phyloP scores from a whole-genome alignment of 1,140 invertebrate genomes.

The Drosophila parabipectinata region DNA sequence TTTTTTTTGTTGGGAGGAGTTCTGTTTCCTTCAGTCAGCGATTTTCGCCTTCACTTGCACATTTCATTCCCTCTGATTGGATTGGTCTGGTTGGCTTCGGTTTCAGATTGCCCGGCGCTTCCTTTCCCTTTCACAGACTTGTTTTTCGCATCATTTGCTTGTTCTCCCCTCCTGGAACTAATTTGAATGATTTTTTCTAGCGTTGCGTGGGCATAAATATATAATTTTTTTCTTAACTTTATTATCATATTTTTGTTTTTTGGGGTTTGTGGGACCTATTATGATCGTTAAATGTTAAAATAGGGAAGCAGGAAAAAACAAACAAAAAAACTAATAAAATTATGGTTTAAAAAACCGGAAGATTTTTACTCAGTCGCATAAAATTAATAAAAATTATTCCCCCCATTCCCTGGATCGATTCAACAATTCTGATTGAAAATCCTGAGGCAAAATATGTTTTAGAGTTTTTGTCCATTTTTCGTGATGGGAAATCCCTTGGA shows the following conservation, averaged over 20 bases:
- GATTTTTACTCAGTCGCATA: too few relatives aligned
- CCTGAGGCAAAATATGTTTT: too few relatives aligned
- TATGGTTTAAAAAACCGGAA: constrained; percentile 5
- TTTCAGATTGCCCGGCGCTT: constrained; percentile 9
- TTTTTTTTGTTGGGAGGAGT: background rate
- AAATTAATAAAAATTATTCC: too few relatives aligned
- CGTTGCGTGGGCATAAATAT: constrained; percentile 25
- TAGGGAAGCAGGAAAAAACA: constrained; percentile 16
- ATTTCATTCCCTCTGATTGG: constrained; percentile 69
- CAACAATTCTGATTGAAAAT: too few relatives aligned
- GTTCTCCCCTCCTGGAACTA: constrained; percentile 59
- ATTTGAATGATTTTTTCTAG: constrained; percentile 74
- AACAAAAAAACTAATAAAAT: constrained; percentile 13
- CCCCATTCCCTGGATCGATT: too few relatives aligned
- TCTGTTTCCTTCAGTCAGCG: constrained; percentile 49
- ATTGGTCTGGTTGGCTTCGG: constrained; percentile 53
- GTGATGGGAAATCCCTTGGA: too few relatives aligned
- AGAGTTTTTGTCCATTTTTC: too few relatives aligned
- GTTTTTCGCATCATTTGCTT: constrained; percentile 43
- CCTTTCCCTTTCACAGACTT: constrained; percentile 45
- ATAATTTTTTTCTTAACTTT: constrained; percentile 61
- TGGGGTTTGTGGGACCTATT: constrained; percentile 19
- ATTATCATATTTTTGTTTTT: constrained; percentile 74
- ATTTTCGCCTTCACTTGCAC: constrained; percentile 75
- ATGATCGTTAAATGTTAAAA: constrained; percentile 53